Percentiles rank a stretch among this genome's conserved stretches.
Evolutionary conservation across 2,113 vertebrate species (phyloP).

Genomic region (Circaetus gallicus): DNA sequence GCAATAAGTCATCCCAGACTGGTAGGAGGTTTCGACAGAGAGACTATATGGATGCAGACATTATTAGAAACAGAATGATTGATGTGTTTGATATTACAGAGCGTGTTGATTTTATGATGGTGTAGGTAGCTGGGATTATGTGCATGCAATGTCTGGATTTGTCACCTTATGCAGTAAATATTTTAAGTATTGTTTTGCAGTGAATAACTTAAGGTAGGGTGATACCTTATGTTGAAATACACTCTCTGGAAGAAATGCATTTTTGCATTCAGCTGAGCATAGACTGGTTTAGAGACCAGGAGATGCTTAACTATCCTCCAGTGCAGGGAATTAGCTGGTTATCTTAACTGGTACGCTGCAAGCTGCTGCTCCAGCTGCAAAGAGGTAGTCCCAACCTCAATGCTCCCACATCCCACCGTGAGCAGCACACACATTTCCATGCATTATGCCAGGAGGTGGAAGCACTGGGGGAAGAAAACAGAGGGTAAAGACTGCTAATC

Average conservation of each 20-base stretch:
- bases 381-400: neutral
- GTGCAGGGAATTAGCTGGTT: rapidly evolving
- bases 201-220: neutral
- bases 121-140: neutral
- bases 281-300: neutral
- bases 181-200: neutral
- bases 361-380: neutral
- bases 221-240: neutral
- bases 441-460: neutral
- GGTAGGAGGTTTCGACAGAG: neutral
- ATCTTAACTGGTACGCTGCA: no score
- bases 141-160: neutral
- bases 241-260: neutral
- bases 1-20: neutral
- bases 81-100: neutral
- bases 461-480: neutral
- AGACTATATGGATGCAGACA: neutral
- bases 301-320: neutral
- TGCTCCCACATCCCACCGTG: neutral
- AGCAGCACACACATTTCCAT: neutral
- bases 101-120: neutral
- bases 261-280: neutral
- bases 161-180: neutral
- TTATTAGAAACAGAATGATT: neutral
- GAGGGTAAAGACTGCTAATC: neutral